Conservation (phyloP, 1,140 invertebrate genomes). For the Neuroterus valhalla region DNA sequence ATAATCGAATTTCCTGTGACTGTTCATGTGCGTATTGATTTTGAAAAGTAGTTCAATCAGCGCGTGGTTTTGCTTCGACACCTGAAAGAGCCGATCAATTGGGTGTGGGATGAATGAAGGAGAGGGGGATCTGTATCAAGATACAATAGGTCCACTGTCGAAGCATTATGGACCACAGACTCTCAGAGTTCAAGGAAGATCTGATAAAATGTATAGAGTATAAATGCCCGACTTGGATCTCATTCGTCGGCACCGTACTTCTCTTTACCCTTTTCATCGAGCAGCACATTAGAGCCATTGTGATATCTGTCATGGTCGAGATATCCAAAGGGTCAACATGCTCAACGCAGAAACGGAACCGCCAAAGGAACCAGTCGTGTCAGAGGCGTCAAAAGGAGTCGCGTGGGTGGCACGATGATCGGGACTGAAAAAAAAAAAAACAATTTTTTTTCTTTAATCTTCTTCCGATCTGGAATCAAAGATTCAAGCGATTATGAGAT, state of each 20-base stretch:
- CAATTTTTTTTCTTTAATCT: no score
- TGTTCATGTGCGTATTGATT: not conserved
- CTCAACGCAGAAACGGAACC: constrained; percentile 37
- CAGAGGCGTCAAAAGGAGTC: constrained; percentile 64
- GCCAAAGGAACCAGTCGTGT: constrained; percentile 63
- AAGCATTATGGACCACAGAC: constrained; percentile 50
- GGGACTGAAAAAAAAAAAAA: no score
- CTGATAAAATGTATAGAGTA: constrained; percentile 60
- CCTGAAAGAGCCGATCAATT: not conserved
- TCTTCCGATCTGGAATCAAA: no score
- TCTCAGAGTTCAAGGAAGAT: constrained; percentile 51
- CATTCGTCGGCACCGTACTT: constrained; percentile 60
- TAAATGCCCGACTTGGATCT: constrained; percentile 35
- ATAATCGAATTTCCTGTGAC: no score
- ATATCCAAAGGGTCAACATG: constrained; percentile 65
- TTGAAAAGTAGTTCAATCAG: not conserved
- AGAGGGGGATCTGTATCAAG: constrained; percentile 22
- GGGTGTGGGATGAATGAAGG: constrained; percentile 31
- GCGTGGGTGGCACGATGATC: constrained; percentile 60
- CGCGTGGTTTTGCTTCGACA: not conserved
- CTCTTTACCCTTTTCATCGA: constrained; percentile 64
- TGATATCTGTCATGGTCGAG: constrained; percentile 65
- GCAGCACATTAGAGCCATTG: constrained; percentile 67
- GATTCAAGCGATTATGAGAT: no score
- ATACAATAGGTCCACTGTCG: constrained; percentile 63